A percentile compares a stretch with the other conserved stretches of the same genome.
Evolutionary conservation across 1,140 invertebrate species (phyloP).

Genomic region (Samia ricini): DNA sequence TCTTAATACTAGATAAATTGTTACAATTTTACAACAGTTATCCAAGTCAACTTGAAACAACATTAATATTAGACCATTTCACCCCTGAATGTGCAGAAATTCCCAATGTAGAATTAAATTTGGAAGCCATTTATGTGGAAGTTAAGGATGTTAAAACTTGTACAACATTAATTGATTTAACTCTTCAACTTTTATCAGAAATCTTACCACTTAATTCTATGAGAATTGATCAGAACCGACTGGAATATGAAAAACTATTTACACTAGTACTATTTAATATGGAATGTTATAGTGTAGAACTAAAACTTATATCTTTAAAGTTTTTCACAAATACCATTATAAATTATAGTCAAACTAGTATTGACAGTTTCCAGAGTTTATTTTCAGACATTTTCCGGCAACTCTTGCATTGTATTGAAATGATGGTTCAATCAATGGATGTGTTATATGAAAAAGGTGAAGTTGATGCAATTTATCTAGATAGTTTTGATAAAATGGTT

Average conservation of each 20-base stretch:
- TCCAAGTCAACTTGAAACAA: constrained; percentile 17
- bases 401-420: constrained; percentile 41
- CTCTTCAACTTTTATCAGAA: constrained; percentile 51
- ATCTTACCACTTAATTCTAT: constrained; percentile 46
- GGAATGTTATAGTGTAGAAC: constrained; percentile 54
- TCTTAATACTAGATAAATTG: constrained; percentile 56
- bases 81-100: constrained; percentile 58
- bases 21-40: constrained; percentile 64
- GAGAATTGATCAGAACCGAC: constrained; percentile 29
- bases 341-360: constrained; percentile 41
- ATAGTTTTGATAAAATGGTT: constrained; percentile 39
- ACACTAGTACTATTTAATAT: constrained; percentile 47
- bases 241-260: constrained; percentile 35
- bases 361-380: constrained; percentile 33
- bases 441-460: constrained; percentile 51
- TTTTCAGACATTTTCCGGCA: constrained; percentile 40
- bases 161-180: constrained; percentile 55
- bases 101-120: constrained; percentile 66
- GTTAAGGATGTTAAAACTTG: constrained; percentile 53
- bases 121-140: constrained; percentile 65
- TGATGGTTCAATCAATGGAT: constrained; percentile 39
- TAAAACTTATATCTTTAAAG: constrained; percentile 57
- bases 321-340: constrained; percentile 59
- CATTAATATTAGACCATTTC: constrained; percentile 64
- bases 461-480: constrained; percentile 35